Conservation (phyloP, 92 coral and sea anemone genomes). For the Porites lobata region DNA sequence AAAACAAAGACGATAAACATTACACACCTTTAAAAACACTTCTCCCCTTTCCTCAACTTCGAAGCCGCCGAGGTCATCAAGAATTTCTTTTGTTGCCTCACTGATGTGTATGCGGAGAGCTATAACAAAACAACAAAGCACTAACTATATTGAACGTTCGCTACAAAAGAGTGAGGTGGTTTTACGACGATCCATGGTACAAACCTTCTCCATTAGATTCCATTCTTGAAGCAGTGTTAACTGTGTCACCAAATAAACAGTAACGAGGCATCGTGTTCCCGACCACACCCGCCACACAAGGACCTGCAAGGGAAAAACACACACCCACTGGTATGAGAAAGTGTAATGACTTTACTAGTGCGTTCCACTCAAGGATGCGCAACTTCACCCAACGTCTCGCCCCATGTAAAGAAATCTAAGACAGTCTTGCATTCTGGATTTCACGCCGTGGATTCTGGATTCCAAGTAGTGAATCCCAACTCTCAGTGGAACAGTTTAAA, state of each 20-base stretch:
- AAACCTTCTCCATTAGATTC: conserved; percentile 87
- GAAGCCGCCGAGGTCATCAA: conserved; percentile 87
- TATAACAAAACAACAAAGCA: conserved; percentile 27
- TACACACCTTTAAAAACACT: conserved; percentile 85
- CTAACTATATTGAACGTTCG: neutral
- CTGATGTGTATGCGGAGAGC: conserved; percentile 97
- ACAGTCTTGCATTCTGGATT: no score
- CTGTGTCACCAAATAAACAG: conserved; percentile 97
- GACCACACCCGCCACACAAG: conserved; percentile 97
- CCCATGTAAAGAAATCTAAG: no score
- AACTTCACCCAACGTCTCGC: no score
- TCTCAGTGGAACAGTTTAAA: no score
- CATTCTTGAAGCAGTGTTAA: conserved; percentile 97
- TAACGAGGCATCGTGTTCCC: conserved; percentile 98
- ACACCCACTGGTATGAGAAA: neutral
- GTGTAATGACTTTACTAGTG: no score
- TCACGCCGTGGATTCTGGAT: no score
- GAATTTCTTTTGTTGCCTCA: conserved; percentile 76
- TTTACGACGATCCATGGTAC: neutral
- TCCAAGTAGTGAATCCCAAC: no score
- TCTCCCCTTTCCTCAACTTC: conserved; percentile 90
- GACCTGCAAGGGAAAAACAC: conserved; percentile 66
- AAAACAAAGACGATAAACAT: neutral
- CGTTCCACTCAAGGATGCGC: no score
- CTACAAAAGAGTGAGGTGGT: neutral